Evolutionary conservation across 2,888 invertebrate species (phyloP), one percentile per base, ranked within the genome.

Genomic region (Drosophila cyrtoloma): DNA sequence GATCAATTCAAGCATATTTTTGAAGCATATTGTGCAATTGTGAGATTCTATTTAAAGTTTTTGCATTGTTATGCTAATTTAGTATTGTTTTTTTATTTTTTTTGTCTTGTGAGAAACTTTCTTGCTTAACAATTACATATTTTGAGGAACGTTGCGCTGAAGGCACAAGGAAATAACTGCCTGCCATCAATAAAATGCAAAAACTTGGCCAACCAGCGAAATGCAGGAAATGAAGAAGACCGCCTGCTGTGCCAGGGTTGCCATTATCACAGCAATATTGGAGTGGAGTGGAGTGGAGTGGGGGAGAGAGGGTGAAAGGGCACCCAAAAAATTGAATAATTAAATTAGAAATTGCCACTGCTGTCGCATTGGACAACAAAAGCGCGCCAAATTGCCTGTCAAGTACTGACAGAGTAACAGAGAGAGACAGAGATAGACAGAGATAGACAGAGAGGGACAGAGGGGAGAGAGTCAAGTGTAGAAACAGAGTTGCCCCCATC

Each of bases 311-410:
- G 52, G 50, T 64, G 58, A 44, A 57, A 26, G 26, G 26, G 26
- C 47, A 26, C 47, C 47, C 52, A 59, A 82, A 81, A 87, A 90
- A 89, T 82, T 80, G 89, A 87, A 89, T 90, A 90, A 89, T 90
- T 89, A 81, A 90, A 89, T 89, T 90, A 89, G 89, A 86, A 89
- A 85, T 86, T 86, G 84, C 88, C 84, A 81, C 79, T 82, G 84
- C 89, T 80, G 81, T 84, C 84, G 81, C 86, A 77, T 77, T 79
- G 86, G 83, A 82, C 89, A 86, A 82, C 89, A 89, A 86, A 86
- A 86, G 89, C 81, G 67, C 59, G 74, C 81, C 86, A 86, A 89
- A 86, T 89, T 86, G 86, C 85, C 86, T 85, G 83, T 75, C 81
- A 69, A 57, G 61, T 59, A 63, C 79, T 63, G 74, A 32, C 58